These are phyloP conservation scores for Agrochola circellaris DNA, from an alignment of 2,888 invertebrate species.

Conservation along the genomic window DNA sequence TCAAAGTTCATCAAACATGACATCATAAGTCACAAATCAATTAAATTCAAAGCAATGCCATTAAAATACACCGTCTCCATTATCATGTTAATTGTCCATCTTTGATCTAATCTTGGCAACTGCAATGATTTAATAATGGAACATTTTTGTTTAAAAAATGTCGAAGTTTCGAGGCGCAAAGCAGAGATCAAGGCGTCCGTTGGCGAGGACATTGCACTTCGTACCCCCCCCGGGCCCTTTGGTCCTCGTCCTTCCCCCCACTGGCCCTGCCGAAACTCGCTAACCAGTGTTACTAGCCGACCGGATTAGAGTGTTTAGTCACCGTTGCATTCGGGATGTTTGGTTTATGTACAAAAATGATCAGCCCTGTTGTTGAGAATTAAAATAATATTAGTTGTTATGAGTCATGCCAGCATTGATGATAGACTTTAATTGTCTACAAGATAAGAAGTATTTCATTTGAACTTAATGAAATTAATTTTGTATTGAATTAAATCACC, in stretches of 20 bases:
- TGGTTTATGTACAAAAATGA: slow-evolving; percentile 69
- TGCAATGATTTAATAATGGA: slow-evolving; percentile 61
- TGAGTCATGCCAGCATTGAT: slow-evolving; percentile 13
- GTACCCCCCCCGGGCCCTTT: slow-evolving; percentile 75
- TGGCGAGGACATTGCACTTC: slow-evolving; percentile 91
- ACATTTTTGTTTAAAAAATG: slow-evolving; percentile 74
- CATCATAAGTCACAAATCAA: slow-evolving; percentile 34
- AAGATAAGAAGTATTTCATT: slow-evolving; percentile 6
- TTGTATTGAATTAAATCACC: neutral
- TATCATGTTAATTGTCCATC: slow-evolving; percentile 61
- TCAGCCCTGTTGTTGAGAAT: slow-evolving; percentile 21
- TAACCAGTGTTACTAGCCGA: slow-evolving; percentile 83
- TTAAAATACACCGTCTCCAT: slow-evolving; percentile 27
- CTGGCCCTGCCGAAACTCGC: slow-evolving; percentile 86
- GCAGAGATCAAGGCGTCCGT: slow-evolving; percentile 85
- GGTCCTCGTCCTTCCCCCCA: slow-evolving; percentile 85
- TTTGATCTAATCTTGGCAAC: slow-evolving; percentile 62
- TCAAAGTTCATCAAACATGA: slow-evolving; percentile 11
- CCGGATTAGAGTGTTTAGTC: slow-evolving; percentile 89
- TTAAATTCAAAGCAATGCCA: slow-evolving; percentile 34
- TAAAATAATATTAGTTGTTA: slow-evolving; percentile 23
- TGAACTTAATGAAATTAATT: neutral
- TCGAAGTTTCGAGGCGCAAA: slow-evolving; percentile 76
- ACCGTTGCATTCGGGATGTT: slow-evolving; percentile 74
- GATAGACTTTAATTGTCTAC: slow-evolving; percentile 14